These are phyloP conservation scores for Latrodectus elegans DNA, from an alignment of 2,888 invertebrate genomes.

Conservation along the genomic window DNA sequence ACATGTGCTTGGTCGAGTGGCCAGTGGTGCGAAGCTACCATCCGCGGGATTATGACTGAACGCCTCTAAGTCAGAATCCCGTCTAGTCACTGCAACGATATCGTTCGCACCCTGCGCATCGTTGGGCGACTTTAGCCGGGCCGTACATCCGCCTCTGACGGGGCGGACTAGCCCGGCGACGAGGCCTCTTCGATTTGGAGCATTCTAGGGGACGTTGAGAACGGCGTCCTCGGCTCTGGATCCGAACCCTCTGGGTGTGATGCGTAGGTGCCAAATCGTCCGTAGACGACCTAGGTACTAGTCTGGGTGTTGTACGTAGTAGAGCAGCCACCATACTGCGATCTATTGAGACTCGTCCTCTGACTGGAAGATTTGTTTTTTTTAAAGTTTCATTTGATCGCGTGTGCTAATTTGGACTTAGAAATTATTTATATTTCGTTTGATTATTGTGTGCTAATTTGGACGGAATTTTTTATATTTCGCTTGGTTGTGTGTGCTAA, in stretches of 20 bases:
- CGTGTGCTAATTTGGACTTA: too few species aligned
- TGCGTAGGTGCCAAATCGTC: slow-evolving; percentile 80
- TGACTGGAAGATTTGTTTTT: slow-evolving; percentile 71
- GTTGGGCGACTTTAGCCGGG: slow-evolving; percentile 75
- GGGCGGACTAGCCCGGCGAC: slow-evolving; percentile 10
- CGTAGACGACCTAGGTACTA: slow-evolving; percentile 79
- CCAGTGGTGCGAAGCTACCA: slow-evolving; percentile 81
- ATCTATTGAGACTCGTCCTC: slow-evolving; percentile 79
- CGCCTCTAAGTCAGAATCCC: slow-evolving; percentile 80
- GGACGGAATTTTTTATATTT: too few species aligned
- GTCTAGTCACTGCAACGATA: slow-evolving; percentile 77
- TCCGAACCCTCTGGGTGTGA: slow-evolving; percentile 52
- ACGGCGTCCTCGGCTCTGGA: background rate
- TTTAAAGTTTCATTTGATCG: too few species aligned
- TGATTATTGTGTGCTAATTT: too few species aligned
- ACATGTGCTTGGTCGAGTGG: slow-evolving; percentile 80
- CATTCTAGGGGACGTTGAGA: slow-evolving; percentile 4
- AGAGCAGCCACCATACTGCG: slow-evolving; percentile 80
- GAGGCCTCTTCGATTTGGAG: slow-evolving; percentile 18
- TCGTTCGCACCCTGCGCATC: slow-evolving; percentile 70
- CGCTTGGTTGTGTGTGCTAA: too few species aligned
- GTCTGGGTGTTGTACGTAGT: slow-evolving; percentile 80
- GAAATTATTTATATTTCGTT: too few species aligned
- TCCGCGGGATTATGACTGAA: slow-evolving; percentile 78
- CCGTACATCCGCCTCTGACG: slow-evolving; percentile 14